Conservation (phyloP, 2,113 vertebrate genomes). For the Bubalus kerabau region DNA sequence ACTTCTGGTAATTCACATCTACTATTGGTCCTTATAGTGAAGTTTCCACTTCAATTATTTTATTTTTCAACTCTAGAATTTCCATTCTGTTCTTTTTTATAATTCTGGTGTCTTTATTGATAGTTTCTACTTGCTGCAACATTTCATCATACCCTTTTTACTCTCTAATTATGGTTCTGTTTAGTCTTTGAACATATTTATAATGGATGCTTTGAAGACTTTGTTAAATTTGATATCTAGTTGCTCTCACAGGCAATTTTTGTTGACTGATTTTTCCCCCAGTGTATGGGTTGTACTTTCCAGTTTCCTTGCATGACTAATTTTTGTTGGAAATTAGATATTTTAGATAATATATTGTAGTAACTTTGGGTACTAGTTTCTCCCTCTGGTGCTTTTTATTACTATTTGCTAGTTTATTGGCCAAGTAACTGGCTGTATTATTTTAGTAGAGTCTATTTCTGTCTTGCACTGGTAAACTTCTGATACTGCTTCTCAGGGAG, state of each 20-base stretch:
- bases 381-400: not conserved
- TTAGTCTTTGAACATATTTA: not conserved
- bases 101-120: not conserved
- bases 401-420: not conserved
- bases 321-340: not conserved
- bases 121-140: not conserved
- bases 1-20: not conserved
- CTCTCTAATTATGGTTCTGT: not conserved
- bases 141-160: not conserved
- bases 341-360: not conserved
- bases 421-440: not conserved
- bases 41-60: not conserved
- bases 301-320: constrained; percentile 2
- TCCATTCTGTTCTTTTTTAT: not conserved
- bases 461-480: not conserved
- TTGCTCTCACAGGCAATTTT: not conserved
- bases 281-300: not conserved
- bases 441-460: not conserved
- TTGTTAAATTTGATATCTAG: not conserved
- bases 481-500: not conserved
- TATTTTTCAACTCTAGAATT: not conserved
- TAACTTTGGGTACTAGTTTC: not conserved
- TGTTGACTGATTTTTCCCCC: not conserved
- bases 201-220: not conserved
- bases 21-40: not conserved